Conservation (phyloP, 1,140 invertebrate genomes). For the Palaemon carinicauda region DNA sequence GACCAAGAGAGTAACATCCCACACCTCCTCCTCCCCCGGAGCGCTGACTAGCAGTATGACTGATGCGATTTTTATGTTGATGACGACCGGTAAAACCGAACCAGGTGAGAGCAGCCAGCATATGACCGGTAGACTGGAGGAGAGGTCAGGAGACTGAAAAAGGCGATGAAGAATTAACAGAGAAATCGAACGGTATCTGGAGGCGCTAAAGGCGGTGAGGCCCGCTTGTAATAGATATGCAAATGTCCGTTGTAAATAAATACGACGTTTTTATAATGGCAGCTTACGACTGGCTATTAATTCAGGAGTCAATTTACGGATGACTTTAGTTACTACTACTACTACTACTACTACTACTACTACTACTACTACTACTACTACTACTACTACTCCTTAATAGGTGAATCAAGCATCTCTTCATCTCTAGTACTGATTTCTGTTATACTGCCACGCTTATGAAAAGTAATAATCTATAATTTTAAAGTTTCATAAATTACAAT, state of each 20-base stretch:
- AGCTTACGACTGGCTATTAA: background rate
- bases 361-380: constrained; percentile 8
- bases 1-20: no score
- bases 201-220: background rate
- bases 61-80: constrained; percentile 44
- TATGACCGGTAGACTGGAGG: background rate
- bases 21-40: background rate
- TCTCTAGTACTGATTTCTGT: no score
- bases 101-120: background rate
- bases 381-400: background rate
- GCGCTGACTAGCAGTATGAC: constrained; percentile 30
- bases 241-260: background rate
- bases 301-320: no score
- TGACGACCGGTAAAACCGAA: constrained; percentile 27
- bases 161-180: background rate
- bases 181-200: background rate
- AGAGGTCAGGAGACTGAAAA: background rate
- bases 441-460: no score
- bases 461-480: no score
- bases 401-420: background rate
- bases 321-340: no score
- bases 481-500: no score
- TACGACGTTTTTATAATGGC: background rate
- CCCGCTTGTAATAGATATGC: background rate
- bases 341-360: background rate